phyloP scores from a whole-genome alignment of 2,113 vertebrate genomes.

The Pseudonaja textilis region DNA sequence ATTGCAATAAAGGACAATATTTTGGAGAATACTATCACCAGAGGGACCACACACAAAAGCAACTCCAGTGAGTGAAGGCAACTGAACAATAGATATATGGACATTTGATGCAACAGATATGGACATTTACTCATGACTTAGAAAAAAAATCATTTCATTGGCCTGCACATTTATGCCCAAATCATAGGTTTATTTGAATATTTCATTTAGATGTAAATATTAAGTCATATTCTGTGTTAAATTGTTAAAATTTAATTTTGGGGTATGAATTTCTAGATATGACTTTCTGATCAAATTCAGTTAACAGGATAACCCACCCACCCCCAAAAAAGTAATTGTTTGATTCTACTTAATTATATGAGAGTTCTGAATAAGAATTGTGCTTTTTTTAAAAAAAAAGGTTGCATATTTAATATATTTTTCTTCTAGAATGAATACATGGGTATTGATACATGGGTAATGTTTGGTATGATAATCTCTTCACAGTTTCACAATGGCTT shows the following conservation, averaged over 20 bases:
- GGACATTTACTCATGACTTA: not conserved
- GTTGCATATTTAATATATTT: not conserved
- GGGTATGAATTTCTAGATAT: not conserved
- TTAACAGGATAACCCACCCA: not conserved
- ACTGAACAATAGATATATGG: not conserved
- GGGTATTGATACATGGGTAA: constrained; percentile 10
- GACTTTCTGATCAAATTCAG: not conserved
- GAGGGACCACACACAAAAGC: not conserved
- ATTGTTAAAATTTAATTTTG: not conserved
- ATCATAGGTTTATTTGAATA: not conserved
- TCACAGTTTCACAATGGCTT: constrained; percentile 22
- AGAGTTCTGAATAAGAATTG: constrained; percentile 43
- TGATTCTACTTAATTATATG: constrained; percentile 23
- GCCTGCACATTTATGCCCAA: not conserved
- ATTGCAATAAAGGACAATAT: not conserved
- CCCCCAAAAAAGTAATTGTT: constrained; percentile 4
- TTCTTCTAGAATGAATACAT: not conserved
- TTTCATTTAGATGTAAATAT: not conserved
- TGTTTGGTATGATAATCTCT: constrained; percentile 37
- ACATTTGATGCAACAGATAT: not conserved
- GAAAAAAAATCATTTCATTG: not conserved
- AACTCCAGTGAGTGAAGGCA: not conserved
- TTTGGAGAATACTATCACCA: not conserved
- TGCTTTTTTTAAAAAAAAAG: not conserved
- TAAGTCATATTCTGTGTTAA: not conserved